Base-by-base conservation (phyloP, 2,888 invertebrate species). In the Latheticus oryzae region DNA sequence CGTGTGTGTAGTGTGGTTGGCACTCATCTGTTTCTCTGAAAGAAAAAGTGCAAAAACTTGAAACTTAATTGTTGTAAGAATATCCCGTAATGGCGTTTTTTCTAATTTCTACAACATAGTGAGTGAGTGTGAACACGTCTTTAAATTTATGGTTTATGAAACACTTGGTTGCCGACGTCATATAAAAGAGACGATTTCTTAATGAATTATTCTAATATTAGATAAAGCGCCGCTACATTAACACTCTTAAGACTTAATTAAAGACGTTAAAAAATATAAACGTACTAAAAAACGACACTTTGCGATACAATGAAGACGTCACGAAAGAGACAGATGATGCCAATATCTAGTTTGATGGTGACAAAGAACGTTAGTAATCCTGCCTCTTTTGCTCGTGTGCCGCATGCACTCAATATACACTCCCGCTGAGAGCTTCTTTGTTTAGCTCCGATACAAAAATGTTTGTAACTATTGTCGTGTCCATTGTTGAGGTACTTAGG, bases 231-330 rank as follows among this genome's bases (percentile, higher is more conserved):
- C 35, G 53, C 43, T 45, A 35, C 53, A 53, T 53, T 53, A 53
- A 45, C 53, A 43, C 53, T 33, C 21, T 9, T 8, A 45, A 26
- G 17, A 15, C 5, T 38, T 51, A 51, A 51, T 51, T 51, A 30
- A 32, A 19, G 40, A 40, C 28, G 38, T 43, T 30, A 40, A 40
- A 30, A 50, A 4, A 5, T 2, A 15, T 16, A 17, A 15, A 5
- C 9, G 12, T n/a, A n/a, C n/a, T n/a, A n/a, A n/a, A n/a, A n/a
- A n/a, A 16, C 16, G 5, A 8, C 16, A 37, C 5, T 4, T 12
- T 5, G 12, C 12, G 21, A 13, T 4, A 11, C 17, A 24, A 65
- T 63, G 63, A 62, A 66, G 65, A 65, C 65, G 56, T 61, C 66
- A 61, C 59, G 26, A 30, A 61, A 21, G 38, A 38, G 58, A 45